Percentiles rank a stretch among this genome's conserved stretches.
phyloP scores from a whole-genome alignment of 30 jellyfish, hydroid and myxozoan species.

The Nemopilema nomurai region DNA sequence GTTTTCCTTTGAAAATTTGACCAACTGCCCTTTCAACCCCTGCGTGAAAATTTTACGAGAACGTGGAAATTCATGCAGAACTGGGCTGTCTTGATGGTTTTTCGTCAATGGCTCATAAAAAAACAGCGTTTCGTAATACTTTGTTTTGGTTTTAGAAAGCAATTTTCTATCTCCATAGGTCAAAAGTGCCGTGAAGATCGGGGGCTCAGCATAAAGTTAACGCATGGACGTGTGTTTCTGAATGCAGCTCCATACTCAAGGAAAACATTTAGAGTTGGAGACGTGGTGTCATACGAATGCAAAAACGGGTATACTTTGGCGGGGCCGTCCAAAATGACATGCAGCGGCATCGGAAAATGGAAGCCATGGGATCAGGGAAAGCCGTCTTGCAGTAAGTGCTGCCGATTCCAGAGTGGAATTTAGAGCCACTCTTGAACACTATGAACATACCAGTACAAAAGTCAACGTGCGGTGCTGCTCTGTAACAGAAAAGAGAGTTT shows the following conservation, averaged over 20 bases:
- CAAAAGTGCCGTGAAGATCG: constrained; percentile 47
- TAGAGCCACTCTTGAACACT: neutral
- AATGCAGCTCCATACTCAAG: constrained; percentile 24
- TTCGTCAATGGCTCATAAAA: no score
- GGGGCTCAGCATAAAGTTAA: constrained; percentile 4
- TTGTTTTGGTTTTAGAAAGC: no score
- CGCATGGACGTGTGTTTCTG: constrained; percentile 32
- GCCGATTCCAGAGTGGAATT: neutral
- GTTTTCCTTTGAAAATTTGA: no score
- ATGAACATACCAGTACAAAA: no score
- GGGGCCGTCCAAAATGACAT: constrained; percentile 66
- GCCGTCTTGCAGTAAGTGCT: constrained; percentile 60
- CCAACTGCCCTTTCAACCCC: no score
- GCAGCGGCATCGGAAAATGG: constrained; percentile 82
- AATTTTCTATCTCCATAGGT: constrained; percentile 16
- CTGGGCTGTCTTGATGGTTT: no score
- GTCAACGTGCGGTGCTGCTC: no score
- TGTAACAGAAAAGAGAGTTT: neutral
- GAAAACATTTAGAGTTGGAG: constrained; percentile 41
- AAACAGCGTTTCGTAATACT: no score
- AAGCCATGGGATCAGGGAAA: constrained; percentile 81
- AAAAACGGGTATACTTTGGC: constrained; percentile 40
- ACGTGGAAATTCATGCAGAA: no score
- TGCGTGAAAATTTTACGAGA: no score
- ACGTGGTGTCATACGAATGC: constrained; percentile 43